Evolutionary conservation across 2,888 invertebrate species (phyloP).

Genomic region (Xanthostigma xanthostigma): DNA sequence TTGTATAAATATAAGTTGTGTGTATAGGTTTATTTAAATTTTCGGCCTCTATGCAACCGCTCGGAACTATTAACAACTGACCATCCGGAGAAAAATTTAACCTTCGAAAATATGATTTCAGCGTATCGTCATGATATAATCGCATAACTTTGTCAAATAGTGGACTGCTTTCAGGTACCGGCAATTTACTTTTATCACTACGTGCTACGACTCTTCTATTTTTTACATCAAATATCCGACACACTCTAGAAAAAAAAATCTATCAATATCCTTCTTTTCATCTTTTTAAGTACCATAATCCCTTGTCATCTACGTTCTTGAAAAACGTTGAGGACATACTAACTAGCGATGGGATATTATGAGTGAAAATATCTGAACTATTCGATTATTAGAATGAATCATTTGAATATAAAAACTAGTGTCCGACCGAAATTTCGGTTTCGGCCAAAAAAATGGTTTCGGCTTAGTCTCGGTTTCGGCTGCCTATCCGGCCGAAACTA

Average conservation of each 20-base stretch:
- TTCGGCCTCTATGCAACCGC: slow-evolving; percentile 65
- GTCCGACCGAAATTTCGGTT: too few relatives aligned
- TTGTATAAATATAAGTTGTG: slow-evolving; percentile 42
- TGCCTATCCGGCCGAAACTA: too few relatives aligned
- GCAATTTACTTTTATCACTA: slow-evolving; percentile 48
- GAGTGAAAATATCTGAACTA: too few relatives aligned
- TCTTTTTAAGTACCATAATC: too few relatives aligned
- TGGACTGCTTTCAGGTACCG: slow-evolving; percentile 40
- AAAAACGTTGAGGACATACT: too few relatives aligned
- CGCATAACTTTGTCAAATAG: slow-evolving; percentile 46
- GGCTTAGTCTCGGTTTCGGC: too few relatives aligned
- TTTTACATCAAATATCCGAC: slow-evolving; percentile 50
- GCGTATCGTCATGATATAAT: slow-evolving; percentile 81
- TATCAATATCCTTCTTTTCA: neutral
- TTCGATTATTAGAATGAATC: too few relatives aligned
- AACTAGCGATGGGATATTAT: too few relatives aligned
- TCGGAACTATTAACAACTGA: slow-evolving; percentile 74
- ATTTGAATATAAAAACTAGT: too few relatives aligned
- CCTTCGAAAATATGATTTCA: slow-evolving; percentile 86
- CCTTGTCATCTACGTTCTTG: too few relatives aligned
- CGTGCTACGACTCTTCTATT: slow-evolving; percentile 52
- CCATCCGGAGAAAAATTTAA: slow-evolving; percentile 88
- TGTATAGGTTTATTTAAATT: slow-evolving; percentile 42
- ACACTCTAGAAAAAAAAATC: slow-evolving; percentile 32
- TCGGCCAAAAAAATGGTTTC: too few relatives aligned